phyloP scores from a whole-genome alignment of 2,113 vertebrate genomes.

The Gallinago media region DNA sequence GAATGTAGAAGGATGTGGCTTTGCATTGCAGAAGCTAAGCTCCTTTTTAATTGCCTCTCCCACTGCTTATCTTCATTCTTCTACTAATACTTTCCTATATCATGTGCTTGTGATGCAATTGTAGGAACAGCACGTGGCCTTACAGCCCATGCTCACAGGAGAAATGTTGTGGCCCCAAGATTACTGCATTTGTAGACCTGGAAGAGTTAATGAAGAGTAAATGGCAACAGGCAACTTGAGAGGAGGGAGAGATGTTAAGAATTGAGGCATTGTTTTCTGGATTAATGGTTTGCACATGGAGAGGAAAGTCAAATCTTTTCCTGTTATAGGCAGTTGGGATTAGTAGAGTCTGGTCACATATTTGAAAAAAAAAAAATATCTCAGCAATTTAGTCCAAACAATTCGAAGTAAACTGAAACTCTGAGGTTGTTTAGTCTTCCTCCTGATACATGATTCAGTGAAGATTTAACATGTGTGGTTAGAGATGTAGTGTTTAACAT shows the following conservation, averaged over 20 bases:
- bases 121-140: neutral
- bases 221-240: slow-evolving; percentile 22
- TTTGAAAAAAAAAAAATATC: neutral
- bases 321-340: slow-evolving; percentile 25
- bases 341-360: slow-evolving; percentile 15
- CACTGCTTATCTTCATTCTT: slow-evolving; percentile 36
- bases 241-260: slow-evolving; percentile 38
- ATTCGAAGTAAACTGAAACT: slow-evolving; percentile 14
- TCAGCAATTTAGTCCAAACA: slow-evolving; percentile 9
- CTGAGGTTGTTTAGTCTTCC: neutral
- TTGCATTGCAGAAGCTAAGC: neutral
- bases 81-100: slow-evolving; percentile 5
- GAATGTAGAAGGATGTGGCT: neutral
- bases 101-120: slow-evolving; percentile 10
- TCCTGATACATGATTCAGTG: neutral
- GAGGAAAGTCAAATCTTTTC: slow-evolving; percentile 44
- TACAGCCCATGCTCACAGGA: neutral
- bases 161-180: neutral
- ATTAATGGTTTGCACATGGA: slow-evolving; percentile 21
- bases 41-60: slow-evolving; percentile 3
- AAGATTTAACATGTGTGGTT: neutral
- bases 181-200: neutral
- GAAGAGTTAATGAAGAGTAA: slow-evolving; percentile 55
- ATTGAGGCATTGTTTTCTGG: slow-evolving; percentile 41
- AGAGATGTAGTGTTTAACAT: neutral